Evolutionary conservation across 2,888 invertebrate species (phyloP).

Genomic region (Pediacus dermestoides): DNA sequence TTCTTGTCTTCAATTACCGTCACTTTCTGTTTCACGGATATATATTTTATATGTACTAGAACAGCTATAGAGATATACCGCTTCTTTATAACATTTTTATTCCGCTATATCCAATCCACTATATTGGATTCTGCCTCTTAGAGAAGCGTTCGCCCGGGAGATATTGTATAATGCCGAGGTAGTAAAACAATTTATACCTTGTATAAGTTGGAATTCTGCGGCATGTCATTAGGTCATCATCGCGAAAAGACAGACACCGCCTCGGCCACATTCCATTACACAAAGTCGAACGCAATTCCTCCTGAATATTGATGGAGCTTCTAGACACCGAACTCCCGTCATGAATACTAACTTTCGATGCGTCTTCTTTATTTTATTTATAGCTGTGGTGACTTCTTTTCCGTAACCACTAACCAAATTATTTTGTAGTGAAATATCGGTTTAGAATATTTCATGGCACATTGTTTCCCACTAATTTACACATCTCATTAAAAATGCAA

Average conservation of each 20-base stretch:
- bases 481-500: no score
- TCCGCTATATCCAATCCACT: slow-evolving; percentile 31
- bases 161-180: slow-evolving; percentile 28
- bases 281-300: slow-evolving; percentile 44
- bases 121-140: slow-evolving; percentile 30
- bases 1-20: slow-evolving; percentile 17
- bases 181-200: slow-evolving; percentile 30
- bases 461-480: no score
- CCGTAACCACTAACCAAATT: no score
- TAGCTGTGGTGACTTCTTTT: background rate
- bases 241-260: slow-evolving; percentile 22
- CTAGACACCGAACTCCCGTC: slow-evolving; percentile 33
- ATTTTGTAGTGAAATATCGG: no score
- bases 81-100: slow-evolving; percentile 32
- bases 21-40: slow-evolving; percentile 15
- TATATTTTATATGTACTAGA: slow-evolving; percentile 15
- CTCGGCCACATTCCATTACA: slow-evolving; percentile 45
- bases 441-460: no score
- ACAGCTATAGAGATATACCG: slow-evolving; percentile 20
- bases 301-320: slow-evolving; percentile 45
- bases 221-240: slow-evolving; percentile 31
- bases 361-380: slow-evolving; percentile 8
- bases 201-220: slow-evolving; percentile 23
- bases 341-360: slow-evolving; percentile 34
- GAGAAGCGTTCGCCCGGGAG: slow-evolving; percentile 27